These are phyloP conservation scores for Glaucidium brasilianum DNA, from an alignment of 2,113 vertebrate genomes.

Conservation along the genomic window DNA sequence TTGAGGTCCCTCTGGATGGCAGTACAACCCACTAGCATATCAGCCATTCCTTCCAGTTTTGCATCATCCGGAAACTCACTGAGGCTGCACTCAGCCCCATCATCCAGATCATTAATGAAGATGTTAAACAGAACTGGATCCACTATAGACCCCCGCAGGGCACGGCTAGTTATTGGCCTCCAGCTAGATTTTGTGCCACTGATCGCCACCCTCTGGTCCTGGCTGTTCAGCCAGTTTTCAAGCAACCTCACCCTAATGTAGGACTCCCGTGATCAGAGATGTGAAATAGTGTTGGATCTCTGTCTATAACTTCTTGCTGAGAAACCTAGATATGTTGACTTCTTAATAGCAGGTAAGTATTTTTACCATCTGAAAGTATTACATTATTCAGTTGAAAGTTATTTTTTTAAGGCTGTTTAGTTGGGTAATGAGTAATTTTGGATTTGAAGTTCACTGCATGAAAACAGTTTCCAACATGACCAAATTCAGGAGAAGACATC, in stretches of 20 bases:
- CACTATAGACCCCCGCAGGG: accelerated
- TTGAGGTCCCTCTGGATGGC: too few species aligned
- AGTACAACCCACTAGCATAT: accelerated
- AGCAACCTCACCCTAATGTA: not conserved
- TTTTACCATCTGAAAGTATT: not conserved
- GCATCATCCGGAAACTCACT: not conserved
- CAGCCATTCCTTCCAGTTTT: not conserved
- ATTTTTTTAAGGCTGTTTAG: not conserved
- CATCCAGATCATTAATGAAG: not conserved
- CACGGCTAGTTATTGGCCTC: not conserved
- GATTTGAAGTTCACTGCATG: not conserved
- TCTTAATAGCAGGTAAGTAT: not conserved
- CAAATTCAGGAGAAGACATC: not conserved
- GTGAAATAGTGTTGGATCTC: not conserved
- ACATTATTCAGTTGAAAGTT: not conserved
- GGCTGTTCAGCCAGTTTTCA: not conserved
- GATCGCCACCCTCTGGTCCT: too few species aligned
- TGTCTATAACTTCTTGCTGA: not conserved
- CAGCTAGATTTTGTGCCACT: not conserved
- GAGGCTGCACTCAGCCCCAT: not conserved
- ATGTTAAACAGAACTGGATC: not conserved
- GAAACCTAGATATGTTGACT: not conserved
- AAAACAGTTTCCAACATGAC: not conserved
- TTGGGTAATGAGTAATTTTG: not conserved
- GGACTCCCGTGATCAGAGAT: not conserved